Conservation (phyloP, 2,888 invertebrate species). For the Argynnis bischoffii region DNA sequence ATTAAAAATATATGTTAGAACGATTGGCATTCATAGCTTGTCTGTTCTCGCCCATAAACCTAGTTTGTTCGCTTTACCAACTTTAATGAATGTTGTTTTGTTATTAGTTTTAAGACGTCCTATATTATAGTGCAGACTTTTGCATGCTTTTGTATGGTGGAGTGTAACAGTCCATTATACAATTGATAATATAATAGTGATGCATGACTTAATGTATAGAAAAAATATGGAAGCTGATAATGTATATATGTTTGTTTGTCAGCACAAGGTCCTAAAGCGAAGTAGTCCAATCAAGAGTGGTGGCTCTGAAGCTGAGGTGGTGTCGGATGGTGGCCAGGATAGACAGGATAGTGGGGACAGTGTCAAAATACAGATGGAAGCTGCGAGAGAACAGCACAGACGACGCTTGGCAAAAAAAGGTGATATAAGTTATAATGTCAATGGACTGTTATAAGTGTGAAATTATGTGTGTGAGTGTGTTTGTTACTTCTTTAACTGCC, state of each 20-base stretch:
- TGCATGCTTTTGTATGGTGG: constrained; percentile 42
- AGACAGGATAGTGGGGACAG: constrained; percentile 59
- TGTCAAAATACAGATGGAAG: constrained; percentile 78
- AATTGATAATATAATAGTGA: background rate
- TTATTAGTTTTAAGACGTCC: constrained; percentile 37
- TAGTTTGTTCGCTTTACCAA: constrained; percentile 42
- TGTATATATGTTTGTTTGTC: constrained; percentile 25
- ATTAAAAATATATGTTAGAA: background rate
- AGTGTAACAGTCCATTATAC: constrained; percentile 29
- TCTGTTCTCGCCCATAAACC: constrained; percentile 34
- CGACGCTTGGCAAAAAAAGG: constrained; percentile 74
- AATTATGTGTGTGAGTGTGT: too few relatives aligned
- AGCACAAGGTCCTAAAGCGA: constrained; percentile 72
- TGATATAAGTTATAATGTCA: constrained; percentile 37
- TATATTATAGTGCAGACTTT: constrained; percentile 46
- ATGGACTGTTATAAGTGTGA: too few relatives aligned
- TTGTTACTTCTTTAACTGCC: background rate
- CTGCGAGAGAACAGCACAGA: constrained; percentile 71
- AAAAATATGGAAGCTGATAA: background rate
- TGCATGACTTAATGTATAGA: constrained; percentile 11
- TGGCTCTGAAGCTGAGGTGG: constrained; percentile 65
- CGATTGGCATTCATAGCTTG: constrained; percentile 12
- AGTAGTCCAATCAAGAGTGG: constrained; percentile 69
- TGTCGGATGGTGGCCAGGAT: constrained; percentile 58
- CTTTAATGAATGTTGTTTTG: constrained; percentile 39